phyloP scores from a whole-genome alignment of 2,888 invertebrate genomes.

The Nipponacmea schrenckii region DNA sequence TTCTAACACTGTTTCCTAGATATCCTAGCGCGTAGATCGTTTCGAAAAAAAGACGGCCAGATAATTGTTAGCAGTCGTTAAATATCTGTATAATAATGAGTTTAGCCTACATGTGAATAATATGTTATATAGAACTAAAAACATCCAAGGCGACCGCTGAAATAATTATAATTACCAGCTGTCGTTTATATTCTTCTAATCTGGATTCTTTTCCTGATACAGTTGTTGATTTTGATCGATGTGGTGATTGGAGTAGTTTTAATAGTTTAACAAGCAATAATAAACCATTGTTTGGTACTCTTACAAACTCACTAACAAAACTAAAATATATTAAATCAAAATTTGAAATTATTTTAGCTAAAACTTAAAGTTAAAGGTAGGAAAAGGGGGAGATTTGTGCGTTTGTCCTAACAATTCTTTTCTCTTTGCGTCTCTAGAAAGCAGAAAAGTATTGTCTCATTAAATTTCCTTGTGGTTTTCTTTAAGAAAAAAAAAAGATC shows the following conservation, averaged over 20 bases:
- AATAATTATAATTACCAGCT: slow-evolving; percentile 38
- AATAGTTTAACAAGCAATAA: slow-evolving; percentile 85
- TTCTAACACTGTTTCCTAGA: too few relatives aligned
- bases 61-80: too few relatives aligned
- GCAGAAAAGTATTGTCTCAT: too few relatives aligned
- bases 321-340: slow-evolving; percentile 75
- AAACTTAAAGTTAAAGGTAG: background rate
- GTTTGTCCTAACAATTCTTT: too few relatives aligned
- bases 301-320: slow-evolving; percentile 92
- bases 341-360: slow-evolving; percentile 8
- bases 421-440: too few relatives aligned
- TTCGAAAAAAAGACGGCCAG: too few relatives aligned
- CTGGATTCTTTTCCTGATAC: slow-evolving; percentile 27
- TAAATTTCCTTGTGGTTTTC: too few relatives aligned
- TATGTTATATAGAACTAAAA: background rate
- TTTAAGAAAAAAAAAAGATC: too few relatives aligned
- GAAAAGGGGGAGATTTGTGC: too few relatives aligned
- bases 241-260: slow-evolving; percentile 78
- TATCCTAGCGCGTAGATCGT: too few relatives aligned
- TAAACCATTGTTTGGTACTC: slow-evolving; percentile 88
- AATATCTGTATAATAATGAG: too few relatives aligned
- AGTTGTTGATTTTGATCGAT: slow-evolving; percentile 14
- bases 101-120: background rate
- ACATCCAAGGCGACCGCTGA: too few relatives aligned
- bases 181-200: slow-evolving; percentile 50